Conservation (phyloP, 2,113 vertebrate genomes). For the Opisthocomus hoazin region DNA sequence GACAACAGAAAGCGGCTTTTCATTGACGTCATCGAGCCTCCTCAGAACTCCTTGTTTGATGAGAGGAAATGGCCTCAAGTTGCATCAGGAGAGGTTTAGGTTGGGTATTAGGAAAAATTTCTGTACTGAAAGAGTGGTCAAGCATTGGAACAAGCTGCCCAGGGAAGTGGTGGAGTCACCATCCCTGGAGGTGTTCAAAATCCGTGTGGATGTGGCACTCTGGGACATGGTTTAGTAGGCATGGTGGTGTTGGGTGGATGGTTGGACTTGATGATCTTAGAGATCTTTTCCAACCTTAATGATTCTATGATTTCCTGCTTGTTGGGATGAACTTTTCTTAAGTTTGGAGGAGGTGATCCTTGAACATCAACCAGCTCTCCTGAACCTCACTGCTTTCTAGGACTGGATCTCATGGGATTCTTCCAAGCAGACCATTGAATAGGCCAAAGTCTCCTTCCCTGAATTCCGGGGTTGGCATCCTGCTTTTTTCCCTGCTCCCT, state of each 20-base stretch:
- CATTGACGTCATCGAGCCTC: neutral
- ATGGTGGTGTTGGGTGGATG: too few relatives aligned
- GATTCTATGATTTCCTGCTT: neutral
- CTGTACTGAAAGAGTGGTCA: too few relatives aligned
- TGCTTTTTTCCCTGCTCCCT: neutral
- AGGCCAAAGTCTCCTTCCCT: neutral
- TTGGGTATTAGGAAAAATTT: too few relatives aligned
- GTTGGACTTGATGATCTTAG: too few relatives aligned
- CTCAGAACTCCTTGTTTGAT: neutral
- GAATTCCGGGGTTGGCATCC: neutral
- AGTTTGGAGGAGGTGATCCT: neutral
- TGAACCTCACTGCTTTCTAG: neutral
- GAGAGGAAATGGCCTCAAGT: too few relatives aligned
- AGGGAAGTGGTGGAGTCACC: too few relatives aligned
- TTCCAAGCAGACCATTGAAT: neutral
- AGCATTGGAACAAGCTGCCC: too few relatives aligned
- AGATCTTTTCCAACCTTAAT: too few relatives aligned
- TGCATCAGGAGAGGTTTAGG: too few relatives aligned
- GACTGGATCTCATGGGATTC: neutral
- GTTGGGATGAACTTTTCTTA: neutral
- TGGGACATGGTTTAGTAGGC: too few relatives aligned
- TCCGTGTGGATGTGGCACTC: too few relatives aligned
- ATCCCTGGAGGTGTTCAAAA: too few relatives aligned
- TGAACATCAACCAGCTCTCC: neutral
- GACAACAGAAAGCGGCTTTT: neutral